Evolutionary conservation across 2,113 vertebrate genomes (phyloP).

Genomic region (Grallaria varia): DNA sequence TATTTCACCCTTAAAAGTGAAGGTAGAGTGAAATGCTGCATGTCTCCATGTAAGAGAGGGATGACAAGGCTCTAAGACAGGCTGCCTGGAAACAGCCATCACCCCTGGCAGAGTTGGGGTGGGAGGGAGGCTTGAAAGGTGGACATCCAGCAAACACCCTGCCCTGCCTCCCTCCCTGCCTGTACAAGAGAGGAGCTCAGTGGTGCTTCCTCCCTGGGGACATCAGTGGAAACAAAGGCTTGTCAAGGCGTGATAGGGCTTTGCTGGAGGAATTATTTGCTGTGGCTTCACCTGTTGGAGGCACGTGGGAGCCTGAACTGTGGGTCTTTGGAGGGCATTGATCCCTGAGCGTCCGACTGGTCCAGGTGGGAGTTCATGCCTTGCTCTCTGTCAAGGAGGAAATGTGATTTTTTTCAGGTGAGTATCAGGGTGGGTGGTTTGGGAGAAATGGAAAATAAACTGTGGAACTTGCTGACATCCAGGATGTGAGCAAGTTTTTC

Average conservation of each 20-base stretch:
- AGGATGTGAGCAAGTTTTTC: background rate
- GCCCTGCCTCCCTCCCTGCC: background rate
- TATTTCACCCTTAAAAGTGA: background rate
- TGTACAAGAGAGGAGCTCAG: background rate
- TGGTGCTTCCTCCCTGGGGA: background rate
- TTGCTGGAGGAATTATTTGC: background rate
- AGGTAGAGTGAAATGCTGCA: background rate
- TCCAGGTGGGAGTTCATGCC: background rate
- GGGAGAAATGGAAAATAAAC: background rate
- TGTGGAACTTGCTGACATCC: background rate
- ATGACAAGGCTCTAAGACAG: background rate
- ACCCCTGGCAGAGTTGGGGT: background rate
- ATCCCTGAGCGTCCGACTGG: background rate
- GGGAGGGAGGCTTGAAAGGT: background rate
- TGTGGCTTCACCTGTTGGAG: background rate
- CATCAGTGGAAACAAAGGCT: background rate
- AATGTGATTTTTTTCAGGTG: background rate
- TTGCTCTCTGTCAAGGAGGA: background rate
- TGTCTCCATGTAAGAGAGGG: background rate
- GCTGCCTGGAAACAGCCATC: background rate
- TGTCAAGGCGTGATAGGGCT: background rate
- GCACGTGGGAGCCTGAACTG: background rate
- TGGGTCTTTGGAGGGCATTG: background rate
- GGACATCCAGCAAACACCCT: background rate
- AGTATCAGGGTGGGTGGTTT: background rate